These are phyloP conservation scores for Musca vetustissima DNA, from an alignment of 1,140 invertebrate genomes.

Conservation along the genomic window DNA sequence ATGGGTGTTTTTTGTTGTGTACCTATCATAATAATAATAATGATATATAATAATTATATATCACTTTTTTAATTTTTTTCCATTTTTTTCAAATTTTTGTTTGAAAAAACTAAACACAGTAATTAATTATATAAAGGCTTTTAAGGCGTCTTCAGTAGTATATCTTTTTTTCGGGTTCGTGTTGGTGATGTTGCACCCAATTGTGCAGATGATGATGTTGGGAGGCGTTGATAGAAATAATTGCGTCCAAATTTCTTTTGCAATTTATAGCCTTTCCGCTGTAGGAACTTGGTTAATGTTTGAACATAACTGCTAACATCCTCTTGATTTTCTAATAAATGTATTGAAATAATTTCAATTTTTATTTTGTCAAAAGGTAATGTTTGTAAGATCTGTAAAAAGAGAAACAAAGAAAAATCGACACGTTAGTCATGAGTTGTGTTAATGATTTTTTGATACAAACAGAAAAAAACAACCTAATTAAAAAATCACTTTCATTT, in stretches of 20 bases:
- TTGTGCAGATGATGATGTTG: slow-evolving; percentile 30
- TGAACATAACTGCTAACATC: slow-evolving; percentile 48
- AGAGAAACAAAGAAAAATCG: not conserved
- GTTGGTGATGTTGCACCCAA: slow-evolving; percentile 29
- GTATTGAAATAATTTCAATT: slow-evolving; percentile 58
- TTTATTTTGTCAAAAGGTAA: slow-evolving; percentile 59
- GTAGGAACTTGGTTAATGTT: slow-evolving; percentile 51
- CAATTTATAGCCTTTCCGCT: slow-evolving; percentile 50
- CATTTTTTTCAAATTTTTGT: slow-evolving; percentile 20
- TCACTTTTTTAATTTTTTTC: slow-evolving; percentile 27
- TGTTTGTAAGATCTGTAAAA: slow-evolving; percentile 59
- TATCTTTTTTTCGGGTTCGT: slow-evolving; percentile 54
- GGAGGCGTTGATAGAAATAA: slow-evolving; percentile 52
- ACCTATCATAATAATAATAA: slow-evolving; percentile 20
- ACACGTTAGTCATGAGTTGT: not conserved
- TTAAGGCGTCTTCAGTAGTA: slow-evolving; percentile 45
- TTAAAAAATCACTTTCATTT: slow-evolving; percentile 22
- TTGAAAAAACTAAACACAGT: slow-evolving; percentile 9
- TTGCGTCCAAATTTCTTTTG: slow-evolving; percentile 51
- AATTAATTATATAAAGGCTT: slow-evolving; percentile 18
- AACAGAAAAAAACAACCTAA: not conserved
- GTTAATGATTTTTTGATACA: not conserved
- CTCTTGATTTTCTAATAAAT: slow-evolving; percentile 52
- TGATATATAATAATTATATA: slow-evolving; percentile 33
- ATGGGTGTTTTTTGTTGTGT: slow-evolving; percentile 4